Base-by-base conservation (phyloP, 2,888 invertebrate genomes). In the Lithophane leautieri region DNA sequence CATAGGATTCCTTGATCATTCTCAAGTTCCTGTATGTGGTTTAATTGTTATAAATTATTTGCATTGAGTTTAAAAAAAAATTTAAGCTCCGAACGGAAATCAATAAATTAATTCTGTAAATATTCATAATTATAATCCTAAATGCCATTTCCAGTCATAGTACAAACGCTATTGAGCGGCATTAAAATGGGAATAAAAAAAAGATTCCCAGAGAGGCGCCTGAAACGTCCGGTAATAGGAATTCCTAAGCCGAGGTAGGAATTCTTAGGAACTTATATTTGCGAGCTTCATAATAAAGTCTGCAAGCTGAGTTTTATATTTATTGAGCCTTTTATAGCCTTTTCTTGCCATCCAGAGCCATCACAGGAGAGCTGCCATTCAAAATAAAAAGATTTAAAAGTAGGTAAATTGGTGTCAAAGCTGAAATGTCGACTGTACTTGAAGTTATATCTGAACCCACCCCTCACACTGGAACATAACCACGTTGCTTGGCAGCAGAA, bases 211-310 rank as follows among this genome's bases (percentile, higher is more conserved):
- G 8, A 14, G 61, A 61, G 69, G 14, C 66, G 76, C 58, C 73
- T 73, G 47, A 75, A 82, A 54, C 67, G 72, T 78, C 78, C 67
- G 19, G 71, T 70, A 85, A 78, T 83, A 74, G 40, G 70, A 82
- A 85, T 85, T 85, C 85, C 44, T 81, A 72, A 69, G 77, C 54
- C 65, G 58, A 65, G 72, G 72, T 56, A 74, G 67, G 85, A 77
- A 83, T 82, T 74, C 16, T 69, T 78, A 68, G 70, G 78, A 74
- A 73, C 75, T 75, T 82, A 84, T 75, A 81, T 84, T 76, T 81
- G 50, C 50, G 22, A 61, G 50, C 62, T 76, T 61, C 71, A 40
- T 76, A 66, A 75, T 84, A 81, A 75, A 72, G 69, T 56, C 76
- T 71, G 69, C 52, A 12, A 52, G 28, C n/a, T 11, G 28, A 63